Evolutionary conservation across 37 sponge, comb jelly and placozoan genomes (phyloP).

Genomic region (Haliclona indistincta): DNA sequence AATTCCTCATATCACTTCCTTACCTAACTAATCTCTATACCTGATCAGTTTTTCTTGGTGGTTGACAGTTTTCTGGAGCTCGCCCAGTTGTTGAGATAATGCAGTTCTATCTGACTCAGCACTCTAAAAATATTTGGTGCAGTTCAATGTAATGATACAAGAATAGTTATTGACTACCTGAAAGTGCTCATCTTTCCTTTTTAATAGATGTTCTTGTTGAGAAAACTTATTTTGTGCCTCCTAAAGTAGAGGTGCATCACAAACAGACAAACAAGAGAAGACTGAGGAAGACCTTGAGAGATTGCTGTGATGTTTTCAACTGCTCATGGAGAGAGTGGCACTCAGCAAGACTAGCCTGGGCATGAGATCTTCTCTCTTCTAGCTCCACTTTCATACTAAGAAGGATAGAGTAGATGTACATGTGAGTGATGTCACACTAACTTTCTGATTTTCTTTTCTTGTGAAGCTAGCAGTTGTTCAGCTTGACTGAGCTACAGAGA

Average conservation of each 20-base stretch:
- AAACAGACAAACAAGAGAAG: neutral
- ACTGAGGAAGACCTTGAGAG: neutral
- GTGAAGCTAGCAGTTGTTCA: slow-evolving; percentile 3
- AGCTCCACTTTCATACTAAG: neutral
- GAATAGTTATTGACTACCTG: neutral
- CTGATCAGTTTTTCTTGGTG: too few species aligned
- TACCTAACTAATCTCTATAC: too few species aligned
- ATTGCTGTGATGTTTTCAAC: neutral
- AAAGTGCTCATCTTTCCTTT: neutral
- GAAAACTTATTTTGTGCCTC: neutral
- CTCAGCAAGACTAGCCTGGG: neutral
- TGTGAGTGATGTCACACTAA: neutral
- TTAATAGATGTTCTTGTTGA: neutral
- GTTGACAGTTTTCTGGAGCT: too few species aligned
- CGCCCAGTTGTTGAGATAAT: too few species aligned
- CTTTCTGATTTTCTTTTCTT: neutral
- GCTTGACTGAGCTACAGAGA: slow-evolving; percentile 6
- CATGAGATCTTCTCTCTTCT: slow-evolving; percentile 11
- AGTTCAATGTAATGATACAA: neutral
- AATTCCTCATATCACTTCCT: too few species aligned
- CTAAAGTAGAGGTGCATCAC: neutral
- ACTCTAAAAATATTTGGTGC: too few species aligned
- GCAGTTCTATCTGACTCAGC: too few species aligned
- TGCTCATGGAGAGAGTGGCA: slow-evolving; percentile 4
- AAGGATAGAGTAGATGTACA: too few species aligned